Evolutionary conservation across 1,140 invertebrate species (phyloP).

Genomic region (Dendroctonus ponderosae): DNA sequence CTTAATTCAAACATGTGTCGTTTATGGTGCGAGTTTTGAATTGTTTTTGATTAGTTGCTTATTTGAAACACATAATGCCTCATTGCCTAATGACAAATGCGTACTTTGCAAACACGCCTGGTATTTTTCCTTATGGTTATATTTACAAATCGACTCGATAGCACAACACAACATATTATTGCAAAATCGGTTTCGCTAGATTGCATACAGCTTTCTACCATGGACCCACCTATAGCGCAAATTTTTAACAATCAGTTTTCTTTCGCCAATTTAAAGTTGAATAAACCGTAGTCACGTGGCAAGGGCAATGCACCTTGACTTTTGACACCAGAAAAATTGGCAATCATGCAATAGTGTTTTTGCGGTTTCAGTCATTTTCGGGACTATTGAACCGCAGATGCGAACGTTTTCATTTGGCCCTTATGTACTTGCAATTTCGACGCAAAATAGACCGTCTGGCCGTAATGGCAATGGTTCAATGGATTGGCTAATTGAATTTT

Average conservation of each 20-base stretch:
- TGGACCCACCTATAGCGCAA: constrained; percentile 24
- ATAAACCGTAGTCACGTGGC: constrained; percentile 20
- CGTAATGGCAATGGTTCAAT: too few species aligned
- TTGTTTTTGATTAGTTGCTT: too few species aligned
- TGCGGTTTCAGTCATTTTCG: constrained; percentile 23
- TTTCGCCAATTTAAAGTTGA: constrained; percentile 22
- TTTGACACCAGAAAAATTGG: constrained; percentile 26
- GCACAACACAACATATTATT: constrained; percentile 10
- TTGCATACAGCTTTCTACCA: constrained; percentile 24
- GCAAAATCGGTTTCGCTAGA: constrained; percentile 25
- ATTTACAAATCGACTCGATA: too few species aligned
- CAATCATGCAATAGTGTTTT: constrained; percentile 16
- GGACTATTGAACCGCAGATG: constrained; percentile 12
- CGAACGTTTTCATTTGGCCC: constrained; percentile 3
- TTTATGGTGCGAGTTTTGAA: too few species aligned
- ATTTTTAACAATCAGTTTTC: constrained; percentile 19
- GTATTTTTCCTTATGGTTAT: too few species aligned
- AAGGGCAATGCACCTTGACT: constrained; percentile 17
- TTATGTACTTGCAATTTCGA: constrained; percentile 22
- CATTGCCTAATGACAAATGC: too few species aligned
- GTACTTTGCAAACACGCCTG: too few species aligned
- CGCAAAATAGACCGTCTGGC: constrained; percentile 4
- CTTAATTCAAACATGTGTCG: too few species aligned
- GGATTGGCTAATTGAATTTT: too few species aligned
- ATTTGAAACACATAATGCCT: too few species aligned